A percentile compares a stretch with the other conserved stretches of the same genome.
Evolutionary conservation across 2,113 vertebrate genomes (phyloP).

Genomic region (Dasyornis broadbenti): DNA sequence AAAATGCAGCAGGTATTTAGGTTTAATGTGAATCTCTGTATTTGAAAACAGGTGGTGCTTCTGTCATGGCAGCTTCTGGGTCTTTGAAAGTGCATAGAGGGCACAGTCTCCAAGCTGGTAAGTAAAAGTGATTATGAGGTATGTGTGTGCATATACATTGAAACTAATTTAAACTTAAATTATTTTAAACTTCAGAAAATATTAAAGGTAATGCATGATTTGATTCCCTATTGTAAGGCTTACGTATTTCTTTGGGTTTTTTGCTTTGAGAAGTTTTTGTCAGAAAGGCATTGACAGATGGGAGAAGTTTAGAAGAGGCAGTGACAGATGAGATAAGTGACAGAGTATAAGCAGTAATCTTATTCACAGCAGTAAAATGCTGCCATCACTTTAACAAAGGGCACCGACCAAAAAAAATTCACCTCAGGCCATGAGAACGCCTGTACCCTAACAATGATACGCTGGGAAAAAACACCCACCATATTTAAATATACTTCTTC

Average conservation of each 20-base stretch:
- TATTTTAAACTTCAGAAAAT: background rate
- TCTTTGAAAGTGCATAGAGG: conserved; percentile 48
- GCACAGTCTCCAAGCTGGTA: conserved; percentile 52
- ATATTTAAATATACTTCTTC: background rate
- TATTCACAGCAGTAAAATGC: background rate
- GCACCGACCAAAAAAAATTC: background rate
- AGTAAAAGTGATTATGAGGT: background rate
- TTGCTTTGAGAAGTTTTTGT: conserved; percentile 1
- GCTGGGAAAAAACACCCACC: background rate
- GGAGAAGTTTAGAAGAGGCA: conserved; percentile 49
- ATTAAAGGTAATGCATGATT: background rate
- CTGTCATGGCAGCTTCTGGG: conserved; percentile 52
- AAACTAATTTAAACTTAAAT: background rate
- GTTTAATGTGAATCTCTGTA: background rate
- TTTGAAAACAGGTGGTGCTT: conserved; percentile 50
- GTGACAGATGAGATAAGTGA: conserved; percentile 53
- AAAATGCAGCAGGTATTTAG: background rate
- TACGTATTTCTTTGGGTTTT: background rate
- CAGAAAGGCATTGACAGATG: conserved; percentile 51
- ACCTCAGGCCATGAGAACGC: background rate
- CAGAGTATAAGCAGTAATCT: conserved; percentile 26
- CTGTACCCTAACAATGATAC: background rate
- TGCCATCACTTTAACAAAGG: conserved; percentile 35
- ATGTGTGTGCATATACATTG: background rate
- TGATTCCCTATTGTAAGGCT: background rate